Conservation (phyloP, 2,797 vertebrate genomes). For the Lepilemur ruficaudatus region DNA sequence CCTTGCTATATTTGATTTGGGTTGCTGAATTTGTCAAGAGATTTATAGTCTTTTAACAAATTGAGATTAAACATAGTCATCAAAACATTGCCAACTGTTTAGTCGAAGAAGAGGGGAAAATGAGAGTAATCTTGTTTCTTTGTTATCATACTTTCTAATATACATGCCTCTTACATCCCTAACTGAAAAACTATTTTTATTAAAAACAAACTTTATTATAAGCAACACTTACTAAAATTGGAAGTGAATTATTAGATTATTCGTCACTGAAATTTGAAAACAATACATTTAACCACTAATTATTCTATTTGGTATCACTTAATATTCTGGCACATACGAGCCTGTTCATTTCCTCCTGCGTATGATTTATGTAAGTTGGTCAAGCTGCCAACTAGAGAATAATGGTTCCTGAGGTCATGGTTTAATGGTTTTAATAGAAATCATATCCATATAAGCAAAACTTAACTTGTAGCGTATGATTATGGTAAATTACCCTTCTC, state of each 20-base stretch:
- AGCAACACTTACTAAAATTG: not conserved
- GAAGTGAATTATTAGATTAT: not conserved
- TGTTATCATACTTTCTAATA: constrained; percentile 25
- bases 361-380: not conserved
- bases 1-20: constrained; percentile 18
- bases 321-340: not conserved
- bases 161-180: not conserved
- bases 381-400: not conserved
- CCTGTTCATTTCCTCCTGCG: not conserved
- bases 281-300: constrained; percentile 18
- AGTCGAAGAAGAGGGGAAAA: not conserved
- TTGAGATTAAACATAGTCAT: not conserved
- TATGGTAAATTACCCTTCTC: not conserved
- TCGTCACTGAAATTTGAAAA: not conserved
- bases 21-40: not conserved
- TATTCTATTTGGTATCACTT: not conserved
- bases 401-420: not conserved
- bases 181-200: not conserved
- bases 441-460: not conserved
- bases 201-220: not conserved
- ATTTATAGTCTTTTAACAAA: constrained; percentile 6
- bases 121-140: not conserved
- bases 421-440: not conserved
- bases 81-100: not conserved
- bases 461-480: not conserved